Base-by-base conservation (phyloP, 2,888 invertebrate genomes). In the Mythimna ferrago region DNA sequence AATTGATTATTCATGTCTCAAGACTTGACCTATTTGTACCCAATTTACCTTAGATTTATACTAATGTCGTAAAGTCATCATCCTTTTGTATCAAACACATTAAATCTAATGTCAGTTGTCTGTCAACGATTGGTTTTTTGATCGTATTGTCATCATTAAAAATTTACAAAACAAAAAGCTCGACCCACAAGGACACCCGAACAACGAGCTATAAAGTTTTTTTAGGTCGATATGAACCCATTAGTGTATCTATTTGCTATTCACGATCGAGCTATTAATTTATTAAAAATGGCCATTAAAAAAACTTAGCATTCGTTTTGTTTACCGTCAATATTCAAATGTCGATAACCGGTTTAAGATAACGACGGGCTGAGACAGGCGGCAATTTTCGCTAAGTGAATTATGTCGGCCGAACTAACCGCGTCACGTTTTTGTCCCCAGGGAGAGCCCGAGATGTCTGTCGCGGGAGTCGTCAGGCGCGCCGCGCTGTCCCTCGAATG, bases 371-470 rank as follows among this genome's bases (percentile, higher is more conserved):
- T 73, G 76, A 78, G 82, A 81, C 80, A 76, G 79, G 72, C 79
- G 73, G 76, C 69, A 79, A 82, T 85, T 82, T 87, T 82, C 67
- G 80, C 66, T 89, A 90, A 90, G 78, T 88, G 76, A 88, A 89
- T 91, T 86, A 90, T 80, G 83, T 88, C 86, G 70, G 81, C 86
- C 80, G 81, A 86, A 86, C 86, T 90, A 89, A 91, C 82, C 78
- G 61, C 80, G 86, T 90, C 81, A 80, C 92, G 48, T 35, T 88
- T 90, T 96, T 96, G 96, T 95, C 97, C 97, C 26, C 97, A 98
- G 98, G 96, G 98, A 98, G 94, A 98, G 98, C 94, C 98, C 98
- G 83, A 97, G 98, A 91, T 98, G 98, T 95, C 97, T 98, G 86
- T 98, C 98, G 72, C 97, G 98, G 89, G 98, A 98, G 91, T 98